Conservation (phyloP, 2,113 vertebrate species). For the Loxodonta africana region DNA sequence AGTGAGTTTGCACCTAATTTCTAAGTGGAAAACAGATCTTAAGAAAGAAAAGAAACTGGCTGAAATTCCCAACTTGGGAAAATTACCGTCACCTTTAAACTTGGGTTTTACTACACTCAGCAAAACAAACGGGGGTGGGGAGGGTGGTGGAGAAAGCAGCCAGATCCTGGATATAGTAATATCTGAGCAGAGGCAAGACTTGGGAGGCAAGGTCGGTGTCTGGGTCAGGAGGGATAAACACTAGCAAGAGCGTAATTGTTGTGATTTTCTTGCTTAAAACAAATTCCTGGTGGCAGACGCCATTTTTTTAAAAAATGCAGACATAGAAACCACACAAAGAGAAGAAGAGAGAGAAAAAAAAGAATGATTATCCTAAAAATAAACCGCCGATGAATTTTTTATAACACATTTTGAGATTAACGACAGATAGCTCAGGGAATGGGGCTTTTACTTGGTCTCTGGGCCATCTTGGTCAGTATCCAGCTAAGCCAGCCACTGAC, state of each 20-base stretch:
- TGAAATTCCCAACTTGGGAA: neutral
- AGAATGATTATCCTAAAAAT: conserved; percentile 62
- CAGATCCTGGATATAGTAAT: neutral
- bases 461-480: neutral
- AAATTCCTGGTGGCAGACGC: conserved; percentile 50
- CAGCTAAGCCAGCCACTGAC: neutral
- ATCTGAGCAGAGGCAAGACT: neutral
- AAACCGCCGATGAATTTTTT: conserved; percentile 55
- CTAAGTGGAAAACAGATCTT: conserved; percentile 44
- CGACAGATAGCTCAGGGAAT: neutral
- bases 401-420: conserved; percentile 60
- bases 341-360: neutral
- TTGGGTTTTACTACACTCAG: conserved; percentile 2
- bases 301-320: neutral
- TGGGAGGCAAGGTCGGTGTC: neutral
- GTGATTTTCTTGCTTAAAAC: conserved; percentile 49
- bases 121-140: neutral
- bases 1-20: conserved; percentile 21
- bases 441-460: neutral
- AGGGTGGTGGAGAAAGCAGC: neutral
- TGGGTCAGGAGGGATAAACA: neutral
- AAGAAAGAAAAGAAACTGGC: conserved; percentile 28
- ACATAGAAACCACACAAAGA: conserved; percentile 59
- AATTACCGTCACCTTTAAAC: conserved; percentile 50
- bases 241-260: neutral